Percentiles rank a stretch among this genome's conserved stretches.
phyloP scores from a whole-genome alignment of 2,797 vertebrate genomes.

The Pangasius larnaudii region DNA sequence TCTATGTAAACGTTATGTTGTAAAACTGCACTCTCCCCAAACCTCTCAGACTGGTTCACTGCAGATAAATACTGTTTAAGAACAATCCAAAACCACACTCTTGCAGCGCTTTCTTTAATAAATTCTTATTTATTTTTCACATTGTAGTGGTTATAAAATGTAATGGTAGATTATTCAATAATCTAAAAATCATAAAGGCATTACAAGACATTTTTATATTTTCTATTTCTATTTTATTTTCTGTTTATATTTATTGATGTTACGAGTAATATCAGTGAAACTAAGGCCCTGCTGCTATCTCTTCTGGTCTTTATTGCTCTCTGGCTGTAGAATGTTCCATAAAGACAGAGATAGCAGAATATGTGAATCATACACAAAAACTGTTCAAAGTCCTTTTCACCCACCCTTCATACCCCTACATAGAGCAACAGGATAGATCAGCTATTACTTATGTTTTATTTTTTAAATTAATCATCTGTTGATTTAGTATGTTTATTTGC shows the following conservation, averaged over 20 bases:
- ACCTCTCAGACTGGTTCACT: not conserved
- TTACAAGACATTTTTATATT: constrained; percentile 31
- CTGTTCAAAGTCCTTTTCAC: constrained; percentile 5
- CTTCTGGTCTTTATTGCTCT: not conserved
- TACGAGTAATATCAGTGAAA: constrained; percentile 44
- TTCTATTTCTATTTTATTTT: constrained; percentile 23
- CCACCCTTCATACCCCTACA: not conserved
- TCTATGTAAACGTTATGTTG: not conserved
- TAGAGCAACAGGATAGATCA: not conserved
- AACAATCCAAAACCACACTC: not conserved
- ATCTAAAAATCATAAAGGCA: not conserved
- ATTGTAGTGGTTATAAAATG: constrained; percentile 15
- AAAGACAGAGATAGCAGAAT: not conserved
- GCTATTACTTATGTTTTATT: not conserved
- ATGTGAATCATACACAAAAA: not conserved
- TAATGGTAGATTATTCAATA: constrained; percentile 1
- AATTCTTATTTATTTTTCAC: not conserved
- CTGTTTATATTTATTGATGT: too few relatives aligned
- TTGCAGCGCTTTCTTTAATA: not conserved
- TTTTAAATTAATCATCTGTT: not conserved
- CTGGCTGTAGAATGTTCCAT: not conserved
- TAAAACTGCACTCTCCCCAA: not conserved
- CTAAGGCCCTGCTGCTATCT: not conserved
- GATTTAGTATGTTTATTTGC: not conserved
- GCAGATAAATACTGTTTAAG: not conserved